These are phyloP conservation scores for Zalophus californianus DNA, from an alignment of 2,797 vertebrate species.

Conservation along the genomic window DNA sequence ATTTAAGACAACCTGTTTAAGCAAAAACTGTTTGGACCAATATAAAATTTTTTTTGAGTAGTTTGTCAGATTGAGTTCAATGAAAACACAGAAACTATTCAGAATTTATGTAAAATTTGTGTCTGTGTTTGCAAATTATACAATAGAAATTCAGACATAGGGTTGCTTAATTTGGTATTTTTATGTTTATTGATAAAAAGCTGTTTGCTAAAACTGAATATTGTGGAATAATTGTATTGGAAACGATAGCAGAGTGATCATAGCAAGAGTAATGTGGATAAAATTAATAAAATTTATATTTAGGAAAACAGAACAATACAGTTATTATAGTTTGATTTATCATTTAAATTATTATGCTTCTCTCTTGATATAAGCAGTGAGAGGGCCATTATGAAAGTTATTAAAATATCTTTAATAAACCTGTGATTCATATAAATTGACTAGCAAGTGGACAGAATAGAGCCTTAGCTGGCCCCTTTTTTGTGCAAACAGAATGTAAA, in stretches of 20 bases:
- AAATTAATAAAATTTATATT: slow-evolving; percentile 49
- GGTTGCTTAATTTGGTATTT: background rate
- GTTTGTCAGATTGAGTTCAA: slow-evolving; percentile 9
- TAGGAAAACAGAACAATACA: background rate
- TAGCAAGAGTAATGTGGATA: background rate
- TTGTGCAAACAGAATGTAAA: background rate
- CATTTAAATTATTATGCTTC: background rate
- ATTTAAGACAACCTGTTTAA: background rate
- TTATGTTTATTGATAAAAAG: slow-evolving; percentile 29
- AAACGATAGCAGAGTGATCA: background rate
- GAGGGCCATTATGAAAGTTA: background rate
- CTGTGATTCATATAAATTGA: background rate
- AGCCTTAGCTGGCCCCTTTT: background rate
- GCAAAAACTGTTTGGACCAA: background rate
- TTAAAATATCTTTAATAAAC: slow-evolving; percentile 22
- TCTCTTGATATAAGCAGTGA: background rate
- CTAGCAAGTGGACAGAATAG: background rate
- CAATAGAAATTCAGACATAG: background rate
- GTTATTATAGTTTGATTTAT: background rate
- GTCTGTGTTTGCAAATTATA: background rate
- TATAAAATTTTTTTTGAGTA: background rate
- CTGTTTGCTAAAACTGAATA: slow-evolving; percentile 46
- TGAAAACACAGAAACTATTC: background rate
- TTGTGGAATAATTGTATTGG: background rate
- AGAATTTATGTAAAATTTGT: slow-evolving; percentile 3